Conservation (phyloP, 2,113 vertebrate genomes). For the Anoura caudifer region DNA sequence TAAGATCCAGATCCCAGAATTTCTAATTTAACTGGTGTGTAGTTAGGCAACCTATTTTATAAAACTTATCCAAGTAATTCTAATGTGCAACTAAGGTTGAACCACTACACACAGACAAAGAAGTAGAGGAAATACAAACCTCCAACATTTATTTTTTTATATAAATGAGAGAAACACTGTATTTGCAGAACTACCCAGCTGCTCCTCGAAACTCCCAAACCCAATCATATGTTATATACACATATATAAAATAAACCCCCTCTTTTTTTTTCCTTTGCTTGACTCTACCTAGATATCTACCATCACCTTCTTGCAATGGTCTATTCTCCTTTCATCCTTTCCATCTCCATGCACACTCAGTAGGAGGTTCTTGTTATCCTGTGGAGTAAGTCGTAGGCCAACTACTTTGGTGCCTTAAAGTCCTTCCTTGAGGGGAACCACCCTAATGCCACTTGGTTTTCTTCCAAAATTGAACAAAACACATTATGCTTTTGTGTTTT, state of each 20-base stretch:
- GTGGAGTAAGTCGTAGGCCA: neutral
- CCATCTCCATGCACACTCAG: neutral
- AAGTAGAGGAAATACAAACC: conserved; percentile 36
- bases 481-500: neutral
- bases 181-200: conserved; percentile 1
- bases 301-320: neutral
- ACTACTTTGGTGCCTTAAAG: neutral
- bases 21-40: neutral
- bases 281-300: neutral
- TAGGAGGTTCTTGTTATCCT: neutral
- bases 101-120: neutral
- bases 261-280: neutral
- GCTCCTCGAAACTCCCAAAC: neutral
- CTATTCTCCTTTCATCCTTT: neutral
- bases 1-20: neutral
- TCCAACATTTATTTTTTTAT: conserved; percentile 22
- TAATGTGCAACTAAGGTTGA: neutral
- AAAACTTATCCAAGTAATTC: conserved; percentile 21
- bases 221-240: neutral
- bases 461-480: neutral
- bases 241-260: neutral
- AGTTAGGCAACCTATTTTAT: neutral
- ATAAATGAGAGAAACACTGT: conserved; percentile 23
- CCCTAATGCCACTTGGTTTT: neutral
- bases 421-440: neutral